Evolutionary conservation across 2,113 vertebrate species (phyloP), one percentile per base, ranked within the genome.

Genomic region (Leuciscus idus): DNA sequence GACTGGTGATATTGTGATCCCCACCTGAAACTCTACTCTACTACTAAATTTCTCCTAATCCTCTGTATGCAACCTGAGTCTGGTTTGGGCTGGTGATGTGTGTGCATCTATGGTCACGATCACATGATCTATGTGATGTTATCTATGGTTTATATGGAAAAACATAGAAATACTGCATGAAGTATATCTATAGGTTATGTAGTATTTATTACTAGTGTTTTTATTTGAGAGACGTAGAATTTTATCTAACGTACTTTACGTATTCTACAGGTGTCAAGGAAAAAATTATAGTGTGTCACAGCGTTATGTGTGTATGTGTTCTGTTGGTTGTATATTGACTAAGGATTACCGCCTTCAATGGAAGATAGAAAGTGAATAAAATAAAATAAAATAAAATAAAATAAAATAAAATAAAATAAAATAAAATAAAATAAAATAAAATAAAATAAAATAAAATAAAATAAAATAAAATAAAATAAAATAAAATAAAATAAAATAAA

Each of bases 11-110:
- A 82, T 68, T 82, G 61, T 82, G 62, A 68, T 82, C 15, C 43
- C 62, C 6, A 43, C 23, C 80, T 82, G 80, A 82, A 82, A 82
- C 62, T 70, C 46, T 82, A 82, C 80, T 68, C 80, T 70, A 33
- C 80, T 30, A 66, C 80, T 70, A 13, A 30, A 68, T 52, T 52
- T 70, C 62, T 82, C 11, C 80, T 82, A 55, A 82, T 82, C 61
- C 64, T 68, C 15, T 33, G 19, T 33, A 82, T 82, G 80, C 80
- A 82, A 82, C 80, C 62, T 23, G 80, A 82, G 62, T 82, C 80
- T 70, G 55, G 55, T 57, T 57, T 57, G 55, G 76, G 76, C 21
- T 19, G 11, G 15, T 33, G 62, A 19, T 52, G 80, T 33, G 33
- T 68, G 80, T 23, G 46, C 75, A 55, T 77, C 26, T 77, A 77